Evolutionary conservation across 2,797 vertebrate genomes (phyloP), one percentile per base, ranked within the genome.

Genomic region (Neosilurus hyrtlii): DNA sequence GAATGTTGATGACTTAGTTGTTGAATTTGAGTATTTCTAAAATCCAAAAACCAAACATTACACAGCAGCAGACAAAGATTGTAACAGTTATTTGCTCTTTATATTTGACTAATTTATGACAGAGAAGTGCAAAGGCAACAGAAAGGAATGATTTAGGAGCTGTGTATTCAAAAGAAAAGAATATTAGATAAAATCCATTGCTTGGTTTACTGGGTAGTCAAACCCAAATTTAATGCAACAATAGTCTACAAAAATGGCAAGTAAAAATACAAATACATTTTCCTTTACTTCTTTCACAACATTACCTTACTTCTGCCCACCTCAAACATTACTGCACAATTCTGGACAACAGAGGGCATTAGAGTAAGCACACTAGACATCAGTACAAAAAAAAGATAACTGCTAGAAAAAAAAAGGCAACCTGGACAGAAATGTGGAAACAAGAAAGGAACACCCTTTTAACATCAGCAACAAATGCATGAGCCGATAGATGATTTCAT

Each of bases 401-500:
- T 88, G 88, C 90, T 87, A 91, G 93, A 91, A n/a, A 79, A 79
- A 70, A 92, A 92, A 93, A 94, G 93, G 94, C 93, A 94, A 91
- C 91, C 92, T 61, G 91, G 94, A 94, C 92, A 92, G 87, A 91
- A 91, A 89, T 88, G 83, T 88, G 81, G 84, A 88, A 86, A 89
- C 82, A 89, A 63, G 86, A 90, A 90, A 90, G 91, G 86, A 92
- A 92, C 90, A 93, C 88, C 88, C 87, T 91, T 89, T 30, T 30
- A 30, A 8, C 43, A 89, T 91, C 88, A 82, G 81, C 85, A 86
- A 93, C 91, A 91, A 87, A 92, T 90, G 89, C 85, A 88, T 88
- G 89, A 90, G 91, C 89, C 85, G 67, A 80, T 80, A 86, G 86
- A 87, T 87, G 83, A 91, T 89, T 92, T 89, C 82, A 52, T 87